These are phyloP conservation scores for Xenops minutus DNA, from an alignment of 2,797 vertebrate genomes.

Conservation along the genomic window DNA sequence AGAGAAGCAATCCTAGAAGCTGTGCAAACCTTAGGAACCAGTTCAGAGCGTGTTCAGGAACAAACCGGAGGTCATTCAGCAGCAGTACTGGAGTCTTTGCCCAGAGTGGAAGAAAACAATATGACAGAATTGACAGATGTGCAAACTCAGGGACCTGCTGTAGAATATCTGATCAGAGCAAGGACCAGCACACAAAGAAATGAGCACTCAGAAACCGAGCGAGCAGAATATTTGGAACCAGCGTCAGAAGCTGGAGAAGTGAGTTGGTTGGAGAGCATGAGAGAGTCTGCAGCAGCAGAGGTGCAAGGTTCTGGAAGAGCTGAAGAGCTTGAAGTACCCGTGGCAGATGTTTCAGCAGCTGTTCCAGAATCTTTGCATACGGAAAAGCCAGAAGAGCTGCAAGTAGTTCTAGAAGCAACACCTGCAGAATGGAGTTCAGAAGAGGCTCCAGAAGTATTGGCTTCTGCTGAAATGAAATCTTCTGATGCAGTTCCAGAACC, in stretches of 20 bases:
- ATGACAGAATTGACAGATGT: neutral
- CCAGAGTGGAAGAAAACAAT: neutral
- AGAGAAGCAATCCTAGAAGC: neutral
- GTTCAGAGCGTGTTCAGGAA: neutral
- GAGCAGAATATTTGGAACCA: neutral
- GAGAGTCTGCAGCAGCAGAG: neutral
- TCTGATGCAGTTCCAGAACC: neutral
- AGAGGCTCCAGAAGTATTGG: neutral
- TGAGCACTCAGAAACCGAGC: neutral
- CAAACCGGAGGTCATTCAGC: neutral
- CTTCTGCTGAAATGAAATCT: neutral
- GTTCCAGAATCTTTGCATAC: neutral
- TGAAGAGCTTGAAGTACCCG: neutral
- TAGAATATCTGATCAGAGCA: neutral
- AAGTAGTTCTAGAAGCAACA: neutral
- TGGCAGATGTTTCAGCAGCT: neutral
- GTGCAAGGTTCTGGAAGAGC: neutral
- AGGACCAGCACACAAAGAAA: neutral
- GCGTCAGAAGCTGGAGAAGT: neutral
- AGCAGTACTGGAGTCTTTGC: neutral
- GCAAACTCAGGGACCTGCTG: conserved; percentile 26
- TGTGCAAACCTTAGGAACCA: neutral
- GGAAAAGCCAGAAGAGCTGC: neutral
- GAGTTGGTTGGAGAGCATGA: neutral
- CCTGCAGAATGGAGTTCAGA: conserved; percentile 3